Conservation (phyloP, 1,140 invertebrate species). For the Rhopalosiphum maidis region DNA sequence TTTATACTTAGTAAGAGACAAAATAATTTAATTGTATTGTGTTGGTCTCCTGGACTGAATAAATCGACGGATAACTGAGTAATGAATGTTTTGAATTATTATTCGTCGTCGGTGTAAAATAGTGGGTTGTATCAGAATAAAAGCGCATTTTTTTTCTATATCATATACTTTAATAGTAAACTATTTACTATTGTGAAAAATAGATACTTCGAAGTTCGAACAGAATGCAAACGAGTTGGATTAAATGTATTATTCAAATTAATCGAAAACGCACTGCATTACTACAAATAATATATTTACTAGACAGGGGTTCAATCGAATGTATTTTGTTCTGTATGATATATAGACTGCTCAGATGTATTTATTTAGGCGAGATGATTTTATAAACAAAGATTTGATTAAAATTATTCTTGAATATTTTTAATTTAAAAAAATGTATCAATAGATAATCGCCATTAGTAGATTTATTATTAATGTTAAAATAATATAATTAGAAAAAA, state of each 20-base stretch:
- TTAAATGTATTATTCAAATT: slow-evolving; percentile 17
- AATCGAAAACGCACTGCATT: not conserved
- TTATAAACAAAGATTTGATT: not conserved
- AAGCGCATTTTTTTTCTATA: not conserved
- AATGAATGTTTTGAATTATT: slow-evolving; percentile 39
- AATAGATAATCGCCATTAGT: not conserved
- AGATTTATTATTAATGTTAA: not conserved
- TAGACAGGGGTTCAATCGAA: not conserved
- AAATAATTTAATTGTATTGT: slow-evolving; percentile 50
- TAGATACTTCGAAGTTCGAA: too few relatives aligned
- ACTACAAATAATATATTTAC: not conserved
- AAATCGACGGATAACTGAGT: slow-evolving; percentile 46
- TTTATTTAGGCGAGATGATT: not conserved
- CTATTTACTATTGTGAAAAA: not conserved
- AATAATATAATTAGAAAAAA: not conserved
- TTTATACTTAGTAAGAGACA: slow-evolving; percentile 35
- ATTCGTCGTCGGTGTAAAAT: not conserved
- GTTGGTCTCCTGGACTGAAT: slow-evolving; percentile 10
- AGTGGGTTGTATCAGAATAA: not conserved
- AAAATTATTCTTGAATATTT: not conserved
- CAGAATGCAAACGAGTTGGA: not conserved
- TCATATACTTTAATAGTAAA: not conserved
- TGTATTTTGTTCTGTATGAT: not conserved
- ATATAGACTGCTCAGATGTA: not conserved
- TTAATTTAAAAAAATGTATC: not conserved